These are phyloP conservation scores for Leguminivora glycinivorella DNA, from an alignment of 1,140 invertebrate species.

Conservation along the genomic window DNA sequence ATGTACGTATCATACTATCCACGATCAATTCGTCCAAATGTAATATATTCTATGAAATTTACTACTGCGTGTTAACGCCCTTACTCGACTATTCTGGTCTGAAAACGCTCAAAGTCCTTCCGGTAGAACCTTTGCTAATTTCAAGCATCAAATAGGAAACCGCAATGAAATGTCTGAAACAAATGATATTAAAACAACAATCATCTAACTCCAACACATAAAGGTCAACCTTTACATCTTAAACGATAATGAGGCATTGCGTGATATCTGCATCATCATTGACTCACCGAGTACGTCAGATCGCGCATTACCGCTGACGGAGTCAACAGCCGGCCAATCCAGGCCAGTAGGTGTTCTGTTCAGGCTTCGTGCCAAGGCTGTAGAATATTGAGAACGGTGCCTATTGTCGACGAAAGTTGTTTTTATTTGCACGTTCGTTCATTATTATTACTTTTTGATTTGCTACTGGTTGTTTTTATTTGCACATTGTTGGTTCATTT, in stretches of 20 bases:
- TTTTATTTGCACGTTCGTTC: not conserved
- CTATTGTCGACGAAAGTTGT: not conserved
- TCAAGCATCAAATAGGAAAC: no score
- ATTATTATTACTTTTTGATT: no score
- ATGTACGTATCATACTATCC: no score
- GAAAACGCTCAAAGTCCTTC: no score
- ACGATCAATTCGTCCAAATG: no score
- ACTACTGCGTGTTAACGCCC: no score
- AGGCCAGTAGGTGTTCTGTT: conserved; percentile 27
- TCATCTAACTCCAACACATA: not conserved
- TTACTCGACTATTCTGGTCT: no score
- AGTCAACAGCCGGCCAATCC: not conserved
- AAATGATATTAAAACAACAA: no score
- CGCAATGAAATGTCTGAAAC: no score
- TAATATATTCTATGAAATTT: no score
- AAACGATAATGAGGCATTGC: not conserved
- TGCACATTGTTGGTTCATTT: not conserved
- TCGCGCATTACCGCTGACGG: not conserved
- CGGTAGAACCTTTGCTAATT: no score
- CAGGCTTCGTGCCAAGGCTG: conserved; percentile 25
- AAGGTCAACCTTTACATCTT: not conserved
- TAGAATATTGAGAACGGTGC: conserved; percentile 12
- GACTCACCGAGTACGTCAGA: conserved; percentile 4
- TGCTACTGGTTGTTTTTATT: no score
- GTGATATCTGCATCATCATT: not conserved